Conservation (phyloP, 2,113 vertebrate genomes). For the Acinonyx jubatus region DNA sequence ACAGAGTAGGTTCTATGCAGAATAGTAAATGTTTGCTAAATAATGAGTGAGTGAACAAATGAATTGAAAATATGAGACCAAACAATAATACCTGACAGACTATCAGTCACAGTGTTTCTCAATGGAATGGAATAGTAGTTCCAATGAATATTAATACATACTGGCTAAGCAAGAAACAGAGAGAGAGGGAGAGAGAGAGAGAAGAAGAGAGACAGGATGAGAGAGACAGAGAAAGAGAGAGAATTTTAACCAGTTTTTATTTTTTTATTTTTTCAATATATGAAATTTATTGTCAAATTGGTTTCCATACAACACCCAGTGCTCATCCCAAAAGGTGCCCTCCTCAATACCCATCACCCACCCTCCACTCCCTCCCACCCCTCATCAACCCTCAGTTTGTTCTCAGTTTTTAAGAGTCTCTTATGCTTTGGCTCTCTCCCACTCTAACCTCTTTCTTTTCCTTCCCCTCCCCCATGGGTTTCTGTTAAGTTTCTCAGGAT, state of each 20-base stretch:
- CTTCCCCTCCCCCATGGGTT: too few species aligned
- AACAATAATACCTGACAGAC: neutral
- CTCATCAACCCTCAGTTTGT: too few species aligned
- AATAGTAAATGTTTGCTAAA: neutral
- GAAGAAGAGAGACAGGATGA: neutral
- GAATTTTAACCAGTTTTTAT: neutral
- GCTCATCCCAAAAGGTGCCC: too few species aligned
- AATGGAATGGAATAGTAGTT: neutral
- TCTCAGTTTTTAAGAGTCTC: too few species aligned
- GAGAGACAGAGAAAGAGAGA: neutral
- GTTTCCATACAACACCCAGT: too few species aligned
- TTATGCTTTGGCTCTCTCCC: too few species aligned
- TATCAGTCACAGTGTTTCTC: neutral
- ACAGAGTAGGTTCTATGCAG: neutral
- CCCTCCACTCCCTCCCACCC: too few species aligned
- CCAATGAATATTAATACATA: neutral
- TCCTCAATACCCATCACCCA: too few species aligned
- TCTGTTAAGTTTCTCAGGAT: too few species aligned
- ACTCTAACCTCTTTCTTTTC: too few species aligned
- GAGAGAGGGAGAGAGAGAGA: neutral
- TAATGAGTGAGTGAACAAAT: neutral
- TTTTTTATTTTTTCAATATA: too few species aligned
- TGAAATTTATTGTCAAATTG: too few species aligned
- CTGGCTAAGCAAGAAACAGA: neutral
- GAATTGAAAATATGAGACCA: neutral